Evolutionary conservation across 2,888 invertebrate genomes (phyloP), one percentile per base, ranked within the genome.

Genomic region (Nomada fucata): DNA sequence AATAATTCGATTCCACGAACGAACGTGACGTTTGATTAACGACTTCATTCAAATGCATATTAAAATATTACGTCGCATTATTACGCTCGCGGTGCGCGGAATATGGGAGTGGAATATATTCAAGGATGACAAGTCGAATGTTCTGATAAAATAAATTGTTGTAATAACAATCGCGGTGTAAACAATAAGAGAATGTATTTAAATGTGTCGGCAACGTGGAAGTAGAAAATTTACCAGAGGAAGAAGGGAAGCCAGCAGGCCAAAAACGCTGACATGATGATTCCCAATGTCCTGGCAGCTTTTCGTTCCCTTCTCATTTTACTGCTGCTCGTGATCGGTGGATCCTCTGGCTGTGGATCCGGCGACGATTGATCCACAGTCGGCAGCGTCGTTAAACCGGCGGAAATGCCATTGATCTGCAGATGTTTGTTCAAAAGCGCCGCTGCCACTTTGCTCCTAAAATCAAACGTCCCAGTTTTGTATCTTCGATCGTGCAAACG

Each of bases 201-300:
- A 26, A 29, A 64, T 42, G 15, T 15, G 11, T 36, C 3, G 50
- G 20, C 13, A 2, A 26, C 7, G n/a, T 13, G 36, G 10, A 64
- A 11, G 26, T 4, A 26, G 9, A 18, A 59, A 20, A 69, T 59
- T 95, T 94, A 97, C 98, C 98, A 98, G 78, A 98, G 95, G 94
- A 99, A 99, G 95, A 99, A 99, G 7, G 99, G 99, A 85, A 98
- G 95, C 98, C 98, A 99, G 94, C 99, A 99, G 10, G 98, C 96
- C 82, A 99, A 95, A 94, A 99, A 99, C 0, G 98, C 98, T 50
- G 98, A 98, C 97, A 99, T 98, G 92, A 99, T 98, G 92, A 99
- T 98, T 76, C 99, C 99, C 60, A 99, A 95, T 15, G 99, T 99
- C 91, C 98, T 96, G 2, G 98, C 98, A 0, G 98, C 98, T 92